A percentile compares a stretch with the other conserved stretches of the same genome.
Evolutionary conservation across 1,140 invertebrate species (phyloP).

Genomic region (Pseudomyrmex gracilis): DNA sequence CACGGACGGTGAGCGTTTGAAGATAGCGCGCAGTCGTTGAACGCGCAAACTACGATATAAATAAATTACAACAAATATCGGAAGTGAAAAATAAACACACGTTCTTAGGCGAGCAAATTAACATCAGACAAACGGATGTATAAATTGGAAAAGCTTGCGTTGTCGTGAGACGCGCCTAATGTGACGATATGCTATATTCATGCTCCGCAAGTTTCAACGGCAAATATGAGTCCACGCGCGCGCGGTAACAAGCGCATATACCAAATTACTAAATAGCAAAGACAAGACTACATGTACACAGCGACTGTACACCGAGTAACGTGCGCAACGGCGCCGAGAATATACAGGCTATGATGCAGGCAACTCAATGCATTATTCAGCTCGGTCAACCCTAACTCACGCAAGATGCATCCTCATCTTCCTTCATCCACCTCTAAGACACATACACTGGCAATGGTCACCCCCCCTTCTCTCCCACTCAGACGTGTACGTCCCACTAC

Average conservation of each 20-base stretch:
- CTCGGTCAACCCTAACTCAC: slow-evolving; percentile 81
- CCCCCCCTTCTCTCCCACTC: slow-evolving; percentile 11
- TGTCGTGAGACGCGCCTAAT: not conserved
- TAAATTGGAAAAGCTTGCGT: not conserved
- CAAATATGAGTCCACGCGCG: slow-evolving; percentile 60
- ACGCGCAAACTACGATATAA: not conserved
- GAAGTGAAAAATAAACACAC: not conserved
- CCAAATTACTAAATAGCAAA: slow-evolving; percentile 80
- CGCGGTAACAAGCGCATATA: slow-evolving; percentile 73
- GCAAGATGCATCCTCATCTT: slow-evolving; percentile 79
- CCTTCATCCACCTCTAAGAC: slow-evolving; percentile 67
- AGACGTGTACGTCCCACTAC: too few relatives aligned
- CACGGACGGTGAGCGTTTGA: slow-evolving; percentile 10
- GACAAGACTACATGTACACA: slow-evolving; percentile 77
- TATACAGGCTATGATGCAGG: slow-evolving; percentile 76
- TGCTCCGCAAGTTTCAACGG: slow-evolving; percentile 19
- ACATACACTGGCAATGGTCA: slow-evolving; percentile 65
- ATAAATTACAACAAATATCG: not conserved
- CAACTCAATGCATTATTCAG: slow-evolving; percentile 82
- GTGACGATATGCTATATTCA: not conserved
- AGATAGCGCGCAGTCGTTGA: not conserved
- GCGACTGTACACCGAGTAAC: slow-evolving; percentile 56
- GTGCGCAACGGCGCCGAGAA: slow-evolving; percentile 69
- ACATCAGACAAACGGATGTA: not conserved
- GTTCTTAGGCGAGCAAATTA: not conserved